Evolutionary conservation across 2,888 invertebrate genomes (phyloP), one percentile per base, ranked within the genome.

Genomic region (Agonum fuliginosum): DNA sequence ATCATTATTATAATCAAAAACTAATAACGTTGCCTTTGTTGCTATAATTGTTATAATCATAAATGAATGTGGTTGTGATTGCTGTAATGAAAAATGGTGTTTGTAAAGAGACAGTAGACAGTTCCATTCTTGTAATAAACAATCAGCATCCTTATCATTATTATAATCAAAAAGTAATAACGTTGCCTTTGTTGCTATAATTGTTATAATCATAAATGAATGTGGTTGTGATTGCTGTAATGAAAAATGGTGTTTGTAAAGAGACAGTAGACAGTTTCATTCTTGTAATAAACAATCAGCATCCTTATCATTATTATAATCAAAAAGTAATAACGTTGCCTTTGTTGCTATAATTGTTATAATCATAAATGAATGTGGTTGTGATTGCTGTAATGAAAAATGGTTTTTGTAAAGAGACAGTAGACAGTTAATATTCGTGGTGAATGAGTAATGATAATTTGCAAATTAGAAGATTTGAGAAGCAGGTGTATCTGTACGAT

Each of bases 381-480:
- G 41, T n/a, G 65, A 67, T 17, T 34, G 10, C 19, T 12, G 43
- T 46, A 27, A 65, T 74, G 34, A 74, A 74, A 74, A 74, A 74
- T 74, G 8, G n/a, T n/a, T n/a, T n/a, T n/a, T 34, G 34, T 34
- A n/a, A 34, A 34, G n/a, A n/a, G n/a, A n/a, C n/a, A n/a, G n/a
- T n/a, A n/a, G 20, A 22, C 46, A 12, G 22, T 22, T 19, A 41
- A 14, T 58, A 41, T 27, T 24, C 30, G 65, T 30, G 62, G 43
- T 46, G 46, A 74, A 73, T 73, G 65, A 65, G 30, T 43, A 71
- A 71, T 71, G 74, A 30, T 41, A 43, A 46, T 30, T 19, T 65
- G 62, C 54, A 74, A 74, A 65, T 74, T 74, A 65, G 65, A 74
- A 71, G 74, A 74, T 74, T 74, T 74, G 62, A 6, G 46, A 12